phyloP scores from a whole-genome alignment of 2,888 invertebrate genomes.

The Dryocosmus kuriphilus region DNA sequence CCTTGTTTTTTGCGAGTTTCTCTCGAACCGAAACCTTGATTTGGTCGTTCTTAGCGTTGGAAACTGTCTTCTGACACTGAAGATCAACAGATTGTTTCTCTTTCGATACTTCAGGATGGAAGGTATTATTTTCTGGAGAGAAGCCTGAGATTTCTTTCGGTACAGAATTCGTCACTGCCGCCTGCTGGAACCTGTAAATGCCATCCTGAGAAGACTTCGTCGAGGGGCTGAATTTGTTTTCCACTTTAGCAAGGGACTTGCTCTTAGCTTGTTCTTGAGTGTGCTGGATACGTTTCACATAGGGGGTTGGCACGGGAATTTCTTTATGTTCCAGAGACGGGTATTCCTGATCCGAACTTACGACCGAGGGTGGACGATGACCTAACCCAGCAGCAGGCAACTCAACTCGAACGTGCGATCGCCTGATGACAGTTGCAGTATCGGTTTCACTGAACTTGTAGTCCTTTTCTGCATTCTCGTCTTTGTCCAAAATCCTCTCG shows the following conservation, averaged over 20 bases:
- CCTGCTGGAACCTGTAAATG: constrained; percentile 65
- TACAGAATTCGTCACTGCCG: constrained; percentile 57
- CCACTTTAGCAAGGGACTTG: constrained; percentile 40
- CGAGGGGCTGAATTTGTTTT: constrained; percentile 48
- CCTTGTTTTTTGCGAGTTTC: constrained; percentile 68
- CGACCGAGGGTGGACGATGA: constrained; percentile 83
- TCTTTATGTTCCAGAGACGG: constrained; percentile 71
- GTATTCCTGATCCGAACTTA: constrained; percentile 79
- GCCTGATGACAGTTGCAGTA: constrained; percentile 72
- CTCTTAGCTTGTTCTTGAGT: constrained; percentile 55
- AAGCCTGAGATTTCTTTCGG: constrained; percentile 57
- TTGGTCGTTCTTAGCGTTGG: constrained; percentile 73
- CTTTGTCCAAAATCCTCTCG: constrained; percentile 63
- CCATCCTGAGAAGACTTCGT: constrained; percentile 60
- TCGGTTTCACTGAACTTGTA: constrained; percentile 71
- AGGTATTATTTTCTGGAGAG: constrained; percentile 59
- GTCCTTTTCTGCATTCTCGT: constrained; percentile 64
- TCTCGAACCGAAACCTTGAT: constrained; percentile 69
- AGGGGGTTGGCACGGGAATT: constrained; percentile 65
- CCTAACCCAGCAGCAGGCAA: constrained; percentile 83
- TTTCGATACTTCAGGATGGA: constrained; percentile 55
- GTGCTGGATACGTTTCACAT: constrained; percentile 63
- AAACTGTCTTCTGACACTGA: constrained; percentile 66
- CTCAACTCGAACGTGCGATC: constrained; percentile 81
- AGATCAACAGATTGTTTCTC: constrained; percentile 56